These are phyloP conservation scores for Hyla sarda DNA, from an alignment of 2,113 vertebrate genomes.

Conservation along the genomic window DNA sequence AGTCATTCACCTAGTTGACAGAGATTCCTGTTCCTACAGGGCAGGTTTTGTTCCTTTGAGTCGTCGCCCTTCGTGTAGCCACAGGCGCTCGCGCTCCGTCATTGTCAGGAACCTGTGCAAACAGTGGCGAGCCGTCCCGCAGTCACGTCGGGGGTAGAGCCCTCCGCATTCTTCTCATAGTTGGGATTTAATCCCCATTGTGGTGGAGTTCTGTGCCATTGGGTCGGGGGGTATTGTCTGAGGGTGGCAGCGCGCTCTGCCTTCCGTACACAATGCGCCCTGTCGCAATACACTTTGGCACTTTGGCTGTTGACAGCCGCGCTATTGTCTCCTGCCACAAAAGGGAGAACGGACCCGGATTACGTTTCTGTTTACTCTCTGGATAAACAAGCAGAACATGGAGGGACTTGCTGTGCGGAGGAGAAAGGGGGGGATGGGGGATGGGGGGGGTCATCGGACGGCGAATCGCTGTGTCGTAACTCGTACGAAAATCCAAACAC, in stretches of 20 bases:
- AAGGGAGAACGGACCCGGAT: not conserved
- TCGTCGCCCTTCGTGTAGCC: not conserved
- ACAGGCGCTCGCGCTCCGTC: not conserved
- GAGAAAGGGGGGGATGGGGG: too few relatives aligned
- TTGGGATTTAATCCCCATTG: conserved; percentile 14
- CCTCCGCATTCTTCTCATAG: not conserved
- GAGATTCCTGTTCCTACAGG: not conserved
- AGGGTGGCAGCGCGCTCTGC: not conserved
- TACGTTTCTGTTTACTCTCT: conserved; percentile 11
- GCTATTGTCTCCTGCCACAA: conserved; percentile 30
- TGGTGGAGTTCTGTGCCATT: not conserved
- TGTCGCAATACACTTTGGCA: conserved; percentile 44
- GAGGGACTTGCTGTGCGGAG: not conserved
- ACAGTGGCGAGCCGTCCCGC: not conserved
- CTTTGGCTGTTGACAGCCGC: not conserved
- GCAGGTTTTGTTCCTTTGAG: not conserved
- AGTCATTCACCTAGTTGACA: not conserved
- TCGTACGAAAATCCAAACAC: not conserved
- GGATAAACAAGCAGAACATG: not conserved
- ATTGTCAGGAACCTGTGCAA: not conserved
- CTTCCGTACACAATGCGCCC: not conserved
- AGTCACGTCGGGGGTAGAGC: not conserved
- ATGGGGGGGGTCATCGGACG: not conserved
- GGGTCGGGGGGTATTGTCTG: not conserved
- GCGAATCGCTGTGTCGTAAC: not conserved